Base-by-base conservation (phyloP, 2,888 invertebrate species). In the Cephus rjabovi region DNA sequence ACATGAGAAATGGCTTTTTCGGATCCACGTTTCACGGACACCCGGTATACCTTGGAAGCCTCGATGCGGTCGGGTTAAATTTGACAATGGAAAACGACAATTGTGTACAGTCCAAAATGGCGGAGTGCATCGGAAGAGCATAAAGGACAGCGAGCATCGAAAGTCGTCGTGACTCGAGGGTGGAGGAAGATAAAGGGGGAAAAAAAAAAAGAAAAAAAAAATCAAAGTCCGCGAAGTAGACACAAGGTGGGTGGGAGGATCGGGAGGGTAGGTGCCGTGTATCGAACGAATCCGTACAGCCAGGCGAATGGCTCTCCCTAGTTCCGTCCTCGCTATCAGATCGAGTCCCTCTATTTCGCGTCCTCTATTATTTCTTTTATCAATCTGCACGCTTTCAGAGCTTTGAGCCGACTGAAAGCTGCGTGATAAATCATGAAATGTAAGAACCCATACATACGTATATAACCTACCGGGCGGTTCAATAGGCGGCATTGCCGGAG, bases 401-500 rank as follows among this genome's bases (percentile, higher is more conserved):
- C 90, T 90, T 90, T 90, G 91, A 91, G 88, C 87, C 86, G 86
- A 86, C 88, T 90, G 89, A 90, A 90, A 91, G 91, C 91, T 90
- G 89, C 90, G 90, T 90, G 91, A 91, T 91, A 91, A 91, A 91
- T 91, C 91, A 90, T 89, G 90, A 90, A 91, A 90, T 89, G 90
- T 90, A 91, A 90, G 91, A 90, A 90, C 89, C 86, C 86, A 86
- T 83, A 87, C 86, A 85, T 81, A 83, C 79, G 79, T 84, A 86
- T 84, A 88, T 86, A 87, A 87, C 85, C 85, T 84, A 80, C 87
- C 75, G 88, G 56, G 56, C 23, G 56, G 88, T 90, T 91, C 90
- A 90, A 91, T 91, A 91, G 90, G 87, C 89, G 86, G 88, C 89
- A 90, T 89, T 89, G 90, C 89, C 86, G 84, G 85, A 86, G 87